A percentile compares a stretch with the other conserved stretches of the same genome.
These are phyloP conservation scores for Drosophila buzzatii DNA, from an alignment of 2,888 invertebrate genomes.

Conservation along the genomic window DNA sequence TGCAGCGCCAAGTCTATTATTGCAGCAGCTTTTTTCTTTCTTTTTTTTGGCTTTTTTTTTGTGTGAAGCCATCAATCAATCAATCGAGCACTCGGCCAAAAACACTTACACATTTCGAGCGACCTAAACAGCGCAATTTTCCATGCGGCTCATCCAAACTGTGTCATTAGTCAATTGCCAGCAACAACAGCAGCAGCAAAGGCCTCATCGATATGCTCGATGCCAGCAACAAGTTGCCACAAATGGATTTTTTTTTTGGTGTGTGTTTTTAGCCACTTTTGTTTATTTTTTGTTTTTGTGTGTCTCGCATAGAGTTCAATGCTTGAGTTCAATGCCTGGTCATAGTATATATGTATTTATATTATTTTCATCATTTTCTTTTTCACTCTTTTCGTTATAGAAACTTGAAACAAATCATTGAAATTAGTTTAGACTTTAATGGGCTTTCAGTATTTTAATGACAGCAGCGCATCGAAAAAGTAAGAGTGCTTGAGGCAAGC, in stretches of 20 bases:
- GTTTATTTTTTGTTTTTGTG: conserved; percentile 11
- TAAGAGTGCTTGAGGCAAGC: background rate
- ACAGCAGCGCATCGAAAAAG: conserved; percentile 1
- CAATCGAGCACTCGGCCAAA: conserved; percentile 36
- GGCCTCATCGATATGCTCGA: conserved; percentile 29
- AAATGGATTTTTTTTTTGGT: conserved; percentile 46
- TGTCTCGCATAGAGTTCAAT: conserved; percentile 53
- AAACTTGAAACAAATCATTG: conserved; percentile 31
- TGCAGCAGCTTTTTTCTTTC: conserved; percentile 15
- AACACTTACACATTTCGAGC: conserved; percentile 29
- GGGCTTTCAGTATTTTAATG: conserved; percentile 21
- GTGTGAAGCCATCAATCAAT: conserved; percentile 33
- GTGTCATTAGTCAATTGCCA: conserved; percentile 61
- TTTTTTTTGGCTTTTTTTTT: background rate
- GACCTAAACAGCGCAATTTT: conserved; percentile 43
- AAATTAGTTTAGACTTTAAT: conserved; percentile 41
- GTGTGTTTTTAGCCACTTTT: conserved; percentile 8
- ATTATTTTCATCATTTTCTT: conserved; percentile 21
- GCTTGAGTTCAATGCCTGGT: conserved; percentile 66
- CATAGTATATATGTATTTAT: background rate
- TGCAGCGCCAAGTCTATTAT: conserved; percentile 3
- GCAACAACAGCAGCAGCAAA: conserved; percentile 19
- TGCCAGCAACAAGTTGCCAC: conserved; percentile 72
- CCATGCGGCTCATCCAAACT: conserved; percentile 46
- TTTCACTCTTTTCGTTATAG: conserved; percentile 2